Percentiles rank a stretch among this genome's conserved stretches.
Evolutionary conservation across 2,113 vertebrate genomes (phyloP).

Genomic region (Aptenodytes forsteri): DNA sequence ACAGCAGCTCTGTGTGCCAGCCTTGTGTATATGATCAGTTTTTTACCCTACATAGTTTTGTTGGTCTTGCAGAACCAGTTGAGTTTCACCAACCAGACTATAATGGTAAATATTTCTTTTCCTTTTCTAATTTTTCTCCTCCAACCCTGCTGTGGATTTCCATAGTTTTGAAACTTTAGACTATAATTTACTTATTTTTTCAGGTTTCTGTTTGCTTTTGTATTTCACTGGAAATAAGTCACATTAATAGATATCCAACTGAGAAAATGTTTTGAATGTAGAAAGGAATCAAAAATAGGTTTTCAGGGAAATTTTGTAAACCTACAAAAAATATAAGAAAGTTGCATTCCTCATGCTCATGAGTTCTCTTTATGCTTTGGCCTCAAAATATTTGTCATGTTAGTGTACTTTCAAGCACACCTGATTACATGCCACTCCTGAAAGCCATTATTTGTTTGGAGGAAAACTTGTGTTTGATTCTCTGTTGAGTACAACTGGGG

Average conservation of each 20-base stretch:
- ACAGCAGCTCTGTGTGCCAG: constrained; percentile 71
- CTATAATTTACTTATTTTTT: not conserved
- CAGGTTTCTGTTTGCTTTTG: not conserved
- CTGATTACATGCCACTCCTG: not conserved
- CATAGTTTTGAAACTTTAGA: not conserved
- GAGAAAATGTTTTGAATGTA: not conserved
- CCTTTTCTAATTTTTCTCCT: not conserved
- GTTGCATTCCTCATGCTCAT: not conserved
- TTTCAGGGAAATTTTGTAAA: not conserved
- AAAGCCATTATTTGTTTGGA: not conserved
- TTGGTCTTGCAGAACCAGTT: constrained; percentile 72
- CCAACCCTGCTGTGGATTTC: not conserved
- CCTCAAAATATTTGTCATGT: not conserved
- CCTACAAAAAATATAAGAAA: not conserved
- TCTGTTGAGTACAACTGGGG: not conserved
- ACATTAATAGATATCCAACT: not conserved
- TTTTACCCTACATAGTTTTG: constrained; percentile 74
- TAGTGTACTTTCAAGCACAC: not conserved
- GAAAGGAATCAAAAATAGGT: not conserved
- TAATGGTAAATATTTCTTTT: constrained; percentile 64
- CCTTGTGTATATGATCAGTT: constrained; percentile 73
- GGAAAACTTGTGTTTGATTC: not conserved
- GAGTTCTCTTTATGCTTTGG: not conserved
- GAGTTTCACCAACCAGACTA: constrained; percentile 32
- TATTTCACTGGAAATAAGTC: not conserved